Evolutionary conservation across 2,888 invertebrate genomes (phyloP).

Genomic region (Netelia virgata): DNA sequence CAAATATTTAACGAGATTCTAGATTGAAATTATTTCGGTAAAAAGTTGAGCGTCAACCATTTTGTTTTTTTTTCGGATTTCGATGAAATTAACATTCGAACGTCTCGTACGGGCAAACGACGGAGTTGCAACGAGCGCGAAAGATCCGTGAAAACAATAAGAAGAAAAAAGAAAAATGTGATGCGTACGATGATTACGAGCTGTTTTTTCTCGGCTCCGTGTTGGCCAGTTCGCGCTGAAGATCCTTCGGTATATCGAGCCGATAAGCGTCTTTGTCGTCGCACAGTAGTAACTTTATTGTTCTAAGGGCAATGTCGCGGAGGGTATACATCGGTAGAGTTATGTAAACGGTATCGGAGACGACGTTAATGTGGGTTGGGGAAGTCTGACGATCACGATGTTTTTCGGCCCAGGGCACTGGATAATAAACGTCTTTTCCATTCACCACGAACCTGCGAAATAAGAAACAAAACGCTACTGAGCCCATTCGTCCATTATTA

Average conservation of each 20-base stretch:
- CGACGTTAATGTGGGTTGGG: slow-evolving; percentile 68
- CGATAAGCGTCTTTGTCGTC: slow-evolving; percentile 76
- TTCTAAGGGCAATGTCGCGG: slow-evolving; percentile 76
- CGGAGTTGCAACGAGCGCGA: not conserved
- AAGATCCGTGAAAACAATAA: not conserved
- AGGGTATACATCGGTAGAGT: slow-evolving; percentile 77
- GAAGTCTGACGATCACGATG: slow-evolving; percentile 66
- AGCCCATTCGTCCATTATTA: not conserved
- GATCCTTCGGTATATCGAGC: slow-evolving; percentile 79
- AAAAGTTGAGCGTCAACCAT: not conserved
- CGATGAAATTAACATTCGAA: no score
- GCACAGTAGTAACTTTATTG: slow-evolving; percentile 76
- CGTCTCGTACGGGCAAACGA: no score
- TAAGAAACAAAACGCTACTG: slow-evolving; percentile 52
- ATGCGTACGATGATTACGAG: slow-evolving; percentile 1
- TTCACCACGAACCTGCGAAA: slow-evolving; percentile 77
- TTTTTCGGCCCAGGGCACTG: slow-evolving; percentile 74
- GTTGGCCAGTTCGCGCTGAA: slow-evolving; percentile 78
- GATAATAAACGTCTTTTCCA: slow-evolving; percentile 79
- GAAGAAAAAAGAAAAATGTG: not conserved
- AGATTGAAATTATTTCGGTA: not conserved
- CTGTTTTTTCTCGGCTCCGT: slow-evolving; percentile 73
- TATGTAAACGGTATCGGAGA: slow-evolving; percentile 76
- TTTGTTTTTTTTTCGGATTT: no score
- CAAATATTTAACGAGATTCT: not conserved